These are phyloP conservation scores for Tetanocera ferruginea DNA, from an alignment of 2,888 invertebrate species.

Conservation along the genomic window DNA sequence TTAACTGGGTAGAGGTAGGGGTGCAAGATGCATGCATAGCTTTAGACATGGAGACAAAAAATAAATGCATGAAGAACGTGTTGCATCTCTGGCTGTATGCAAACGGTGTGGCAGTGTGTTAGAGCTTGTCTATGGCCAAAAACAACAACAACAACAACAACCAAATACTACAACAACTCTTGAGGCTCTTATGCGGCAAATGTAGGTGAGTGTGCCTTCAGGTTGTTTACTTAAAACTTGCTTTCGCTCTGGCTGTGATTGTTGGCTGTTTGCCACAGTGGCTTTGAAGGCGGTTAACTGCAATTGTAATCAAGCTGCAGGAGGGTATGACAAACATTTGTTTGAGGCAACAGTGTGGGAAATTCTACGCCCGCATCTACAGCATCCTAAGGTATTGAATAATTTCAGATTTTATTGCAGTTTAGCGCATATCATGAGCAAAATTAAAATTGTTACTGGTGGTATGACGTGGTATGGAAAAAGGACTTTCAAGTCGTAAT, in stretches of 20 bases:
- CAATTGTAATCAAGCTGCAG: constrained; percentile 3
- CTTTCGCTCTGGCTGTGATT: neutral
- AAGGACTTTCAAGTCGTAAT: too few relatives aligned
- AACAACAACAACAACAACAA: constrained; percentile 9
- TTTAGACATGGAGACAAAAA: neutral
- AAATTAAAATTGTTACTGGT: neutral
- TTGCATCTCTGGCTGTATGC: neutral
- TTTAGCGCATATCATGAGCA: neutral
- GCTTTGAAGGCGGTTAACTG: neutral
- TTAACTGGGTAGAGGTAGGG: neutral
- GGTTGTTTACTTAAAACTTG: constrained; percentile 11
- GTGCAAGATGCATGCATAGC: neutral
- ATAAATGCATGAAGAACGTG: neutral
- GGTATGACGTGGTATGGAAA: neutral
- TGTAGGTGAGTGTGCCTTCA: constrained; percentile 30
- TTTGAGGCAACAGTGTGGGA: constrained; percentile 30
- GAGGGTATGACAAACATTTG: constrained; percentile 10
- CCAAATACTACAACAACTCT: neutral
- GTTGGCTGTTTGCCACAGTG: neutral
- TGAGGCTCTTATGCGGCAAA: neutral
- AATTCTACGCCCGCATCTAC: constrained; percentile 23
- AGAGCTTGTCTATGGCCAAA: neutral
- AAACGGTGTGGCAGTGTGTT: neutral
- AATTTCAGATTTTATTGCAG: neutral
- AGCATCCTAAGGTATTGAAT: neutral